Evolutionary conservation across 2,797 vertebrate species (phyloP), one percentile per base, ranked within the genome.

Genomic region (Halcyon leucocephala): DNA sequence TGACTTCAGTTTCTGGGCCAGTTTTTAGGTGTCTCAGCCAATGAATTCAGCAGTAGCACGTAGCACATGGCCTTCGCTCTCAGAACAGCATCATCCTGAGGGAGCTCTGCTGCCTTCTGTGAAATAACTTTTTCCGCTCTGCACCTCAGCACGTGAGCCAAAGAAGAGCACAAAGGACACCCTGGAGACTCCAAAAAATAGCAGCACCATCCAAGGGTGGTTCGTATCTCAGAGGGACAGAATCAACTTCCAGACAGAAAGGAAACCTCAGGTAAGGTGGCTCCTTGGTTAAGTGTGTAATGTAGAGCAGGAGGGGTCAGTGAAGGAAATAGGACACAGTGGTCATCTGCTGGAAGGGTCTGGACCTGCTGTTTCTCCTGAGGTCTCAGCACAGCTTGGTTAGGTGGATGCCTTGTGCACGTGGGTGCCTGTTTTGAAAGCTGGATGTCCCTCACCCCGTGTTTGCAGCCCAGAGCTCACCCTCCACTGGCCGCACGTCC

Each of bases 391-490:
- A 5, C 22, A 13, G 46, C 31, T 48, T 65, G 70, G 35, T 39
- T 35, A 6, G 55, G 17, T 1, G 15, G 21, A 6, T 52, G 61
- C 37, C 20, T 22, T 9, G 7, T 33, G 60, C 16, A 55, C 17
- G 42, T 12, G 41, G 39, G 31, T 33, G 49, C 21, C 35, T n/a
- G 2, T 31, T 87, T 65, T 14, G 31, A 44, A 57, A 71, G 12
- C 18, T 26, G 19, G n/a, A 22, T 41, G 41, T 49, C 17, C 39
- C 19, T 69, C n/a, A n/a, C 1, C 0, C 26, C 7, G 1, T 11
- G 8, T n/a, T 55, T n/a, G 39, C n/a, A 52, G n/a, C 41, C 57
- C 52, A 83, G 49, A 79, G 42, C 51, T 79, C 35, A 24, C 12
- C 51, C 39, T 49, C 26, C 15, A 3, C 58, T 9, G 18, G 9